Evolutionary conservation across 2,797 vertebrate species (phyloP).

Genomic region (Acrocephalus scirpaceus): DNA sequence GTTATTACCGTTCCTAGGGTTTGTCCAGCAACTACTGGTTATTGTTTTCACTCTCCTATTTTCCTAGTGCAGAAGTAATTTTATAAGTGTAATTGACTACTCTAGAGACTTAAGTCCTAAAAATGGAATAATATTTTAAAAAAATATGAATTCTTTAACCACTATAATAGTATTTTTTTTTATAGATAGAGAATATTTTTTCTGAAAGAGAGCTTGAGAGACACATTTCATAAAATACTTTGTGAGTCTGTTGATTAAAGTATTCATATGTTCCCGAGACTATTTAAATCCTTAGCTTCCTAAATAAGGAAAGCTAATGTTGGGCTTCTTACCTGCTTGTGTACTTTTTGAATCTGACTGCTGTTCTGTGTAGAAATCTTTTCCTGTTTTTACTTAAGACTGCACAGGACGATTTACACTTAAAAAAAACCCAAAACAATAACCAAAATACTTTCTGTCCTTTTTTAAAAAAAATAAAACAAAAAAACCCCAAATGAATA

Average conservation of each 20-base stretch:
- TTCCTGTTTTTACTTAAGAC: neutral
- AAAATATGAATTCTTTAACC: neutral
- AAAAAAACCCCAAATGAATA: neutral
- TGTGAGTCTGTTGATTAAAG: neutral
- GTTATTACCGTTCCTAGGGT: neutral
- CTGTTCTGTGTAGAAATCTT: neutral
- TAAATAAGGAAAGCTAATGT: neutral
- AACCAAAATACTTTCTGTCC: neutral
- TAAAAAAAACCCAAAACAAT: neutral
- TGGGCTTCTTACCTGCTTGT: neutral
- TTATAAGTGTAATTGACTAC: neutral
- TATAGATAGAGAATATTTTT: neutral
- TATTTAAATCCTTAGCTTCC: neutral
- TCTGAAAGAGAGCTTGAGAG: neutral
- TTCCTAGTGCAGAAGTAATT: neutral
- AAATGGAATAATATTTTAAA: neutral
- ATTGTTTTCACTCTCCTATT: neutral
- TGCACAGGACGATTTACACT: neutral
- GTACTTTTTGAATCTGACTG: neutral
- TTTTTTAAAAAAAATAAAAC: no score
- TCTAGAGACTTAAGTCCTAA: neutral
- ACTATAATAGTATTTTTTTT: neutral
- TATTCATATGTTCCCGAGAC: neutral
- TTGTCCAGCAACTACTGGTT: neutral
- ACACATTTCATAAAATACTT: neutral